Percentiles rank a stretch among this genome's conserved stretches.
These are phyloP conservation scores for Dasyprocta punctata DNA, from an alignment of 2,113 vertebrate species.

Conservation along the genomic window DNA sequence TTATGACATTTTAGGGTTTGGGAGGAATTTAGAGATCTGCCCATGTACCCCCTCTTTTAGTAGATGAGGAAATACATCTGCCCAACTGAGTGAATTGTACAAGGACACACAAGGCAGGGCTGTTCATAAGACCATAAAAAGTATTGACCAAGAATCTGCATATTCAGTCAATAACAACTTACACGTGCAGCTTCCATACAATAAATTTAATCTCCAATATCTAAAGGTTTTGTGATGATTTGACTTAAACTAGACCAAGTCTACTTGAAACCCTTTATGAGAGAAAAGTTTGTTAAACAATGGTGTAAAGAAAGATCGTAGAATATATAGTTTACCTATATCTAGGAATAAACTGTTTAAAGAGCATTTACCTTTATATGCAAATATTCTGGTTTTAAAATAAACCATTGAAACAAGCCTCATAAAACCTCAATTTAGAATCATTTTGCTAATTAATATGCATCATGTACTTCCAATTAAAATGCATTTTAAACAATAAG, in stretches of 20 bases:
- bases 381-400: slow-evolving; percentile 58
- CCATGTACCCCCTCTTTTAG: neutral
- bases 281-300: slow-evolving; percentile 59
- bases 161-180: slow-evolving; percentile 7
- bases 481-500: slow-evolving; percentile 43
- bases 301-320: slow-evolving; percentile 13
- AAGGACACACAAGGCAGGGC: neutral
- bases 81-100: neutral
- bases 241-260: slow-evolving; percentile 39
- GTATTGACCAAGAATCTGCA: neutral
- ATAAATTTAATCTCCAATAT: slow-evolving; percentile 3
- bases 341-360: neutral
- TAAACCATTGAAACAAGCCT: slow-evolving; percentile 12
- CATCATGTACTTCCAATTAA: slow-evolving; percentile 12
- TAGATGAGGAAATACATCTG: slow-evolving; percentile 3
- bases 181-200: neutral
- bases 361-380: slow-evolving; percentile 51
- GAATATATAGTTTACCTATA: neutral
- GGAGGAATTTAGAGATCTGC: neutral
- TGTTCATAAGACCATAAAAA: slow-evolving; percentile 50
- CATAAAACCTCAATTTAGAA: slow-evolving; percentile 39
- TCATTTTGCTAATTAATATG: slow-evolving; percentile 14
- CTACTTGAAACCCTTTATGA: slow-evolving; percentile 41
- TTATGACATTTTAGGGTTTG: neutral
- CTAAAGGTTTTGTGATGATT: slow-evolving; percentile 39